Percentiles rank a stretch among this genome's conserved stretches.
Conservation (phyloP, 2,113 vertebrate genomes). For the Tachysurus fulvidraco region DNA sequence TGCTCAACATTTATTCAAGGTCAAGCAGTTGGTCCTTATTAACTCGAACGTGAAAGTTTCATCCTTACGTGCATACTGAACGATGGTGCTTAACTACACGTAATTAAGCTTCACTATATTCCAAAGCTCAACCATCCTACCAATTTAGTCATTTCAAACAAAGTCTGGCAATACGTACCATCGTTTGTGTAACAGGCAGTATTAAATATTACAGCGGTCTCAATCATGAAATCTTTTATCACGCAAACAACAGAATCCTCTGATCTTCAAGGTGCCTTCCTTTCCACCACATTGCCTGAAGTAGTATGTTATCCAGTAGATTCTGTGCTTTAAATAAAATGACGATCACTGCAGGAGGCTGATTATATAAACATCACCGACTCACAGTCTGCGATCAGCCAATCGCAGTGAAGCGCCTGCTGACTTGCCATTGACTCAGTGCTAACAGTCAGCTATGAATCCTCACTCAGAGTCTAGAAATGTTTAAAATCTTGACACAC, state of each 20-base stretch:
- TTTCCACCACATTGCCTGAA: background rate
- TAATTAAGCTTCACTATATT: background rate
- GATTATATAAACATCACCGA: slow-evolving; percentile 42
- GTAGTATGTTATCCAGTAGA: background rate
- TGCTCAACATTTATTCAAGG: slow-evolving; percentile 1
- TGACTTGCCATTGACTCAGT: slow-evolving; percentile 19
- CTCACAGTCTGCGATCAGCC: slow-evolving; percentile 18
- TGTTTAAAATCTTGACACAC: slow-evolving; percentile 21
- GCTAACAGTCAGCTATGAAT: slow-evolving; percentile 4
- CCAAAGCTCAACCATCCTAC: background rate
- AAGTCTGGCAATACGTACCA: slow-evolving; percentile 10
- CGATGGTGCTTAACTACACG: background rate
- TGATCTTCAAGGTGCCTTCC: background rate
- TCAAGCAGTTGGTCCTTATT: slow-evolving; percentile 8
- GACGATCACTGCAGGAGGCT: slow-evolving; percentile 23
- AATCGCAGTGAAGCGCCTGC: slow-evolving; percentile 27
- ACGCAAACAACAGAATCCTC: background rate
- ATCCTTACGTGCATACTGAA: background rate
- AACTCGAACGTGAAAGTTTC: background rate
- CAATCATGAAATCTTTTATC: background rate
- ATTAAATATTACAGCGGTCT: background rate
- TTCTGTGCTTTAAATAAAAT: background rate
- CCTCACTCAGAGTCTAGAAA: slow-evolving; percentile 19
- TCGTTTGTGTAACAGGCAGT: background rate
- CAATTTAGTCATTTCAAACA: background rate